phyloP scores from a whole-genome alignment of 1,140 invertebrate genomes.

The Alviniconcha marisindica region DNA sequence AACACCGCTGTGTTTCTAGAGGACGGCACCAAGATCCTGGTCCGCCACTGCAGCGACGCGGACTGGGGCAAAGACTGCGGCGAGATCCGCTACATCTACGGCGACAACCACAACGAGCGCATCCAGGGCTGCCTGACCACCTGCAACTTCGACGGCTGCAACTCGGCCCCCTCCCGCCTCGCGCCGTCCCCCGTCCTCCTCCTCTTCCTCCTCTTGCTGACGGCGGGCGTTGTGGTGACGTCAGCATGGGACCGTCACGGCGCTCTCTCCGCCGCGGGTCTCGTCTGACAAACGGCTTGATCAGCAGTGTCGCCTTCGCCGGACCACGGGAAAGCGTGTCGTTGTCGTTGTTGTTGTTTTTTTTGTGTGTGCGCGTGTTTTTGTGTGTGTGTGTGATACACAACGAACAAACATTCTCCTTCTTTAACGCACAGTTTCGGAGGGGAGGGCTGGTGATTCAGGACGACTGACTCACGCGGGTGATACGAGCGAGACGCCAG shows the following conservation, averaged over 20 bases:
- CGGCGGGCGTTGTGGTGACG: too few species aligned
- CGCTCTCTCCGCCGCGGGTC: neutral
- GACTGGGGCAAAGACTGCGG: constrained; percentile 70
- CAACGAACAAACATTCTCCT: too few species aligned
- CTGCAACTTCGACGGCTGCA: constrained; percentile 63
- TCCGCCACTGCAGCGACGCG: constrained; percentile 60
- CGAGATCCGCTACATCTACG: constrained; percentile 57
- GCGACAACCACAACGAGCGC: constrained; percentile 42
- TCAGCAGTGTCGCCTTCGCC: too few species aligned
- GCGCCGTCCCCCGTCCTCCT: neutral
- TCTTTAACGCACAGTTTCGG: too few species aligned
- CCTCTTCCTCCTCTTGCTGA: neutral
- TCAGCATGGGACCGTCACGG: too few species aligned
- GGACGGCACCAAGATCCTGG: constrained; percentile 57
- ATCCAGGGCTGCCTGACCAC: constrained; percentile 61
- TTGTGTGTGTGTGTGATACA: too few species aligned
- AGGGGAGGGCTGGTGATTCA: too few species aligned
- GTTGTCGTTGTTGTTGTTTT: neutral
- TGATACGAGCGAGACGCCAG: too few species aligned
- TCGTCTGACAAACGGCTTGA: neutral
- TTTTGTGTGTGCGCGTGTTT: too few species aligned
- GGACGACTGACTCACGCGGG: too few species aligned
- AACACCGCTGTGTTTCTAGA: too few species aligned
- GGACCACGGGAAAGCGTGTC: neutral
- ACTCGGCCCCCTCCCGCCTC: constrained; percentile 34